phyloP scores from a whole-genome alignment of 2,888 invertebrate species.

The Hyles lineata region DNA sequence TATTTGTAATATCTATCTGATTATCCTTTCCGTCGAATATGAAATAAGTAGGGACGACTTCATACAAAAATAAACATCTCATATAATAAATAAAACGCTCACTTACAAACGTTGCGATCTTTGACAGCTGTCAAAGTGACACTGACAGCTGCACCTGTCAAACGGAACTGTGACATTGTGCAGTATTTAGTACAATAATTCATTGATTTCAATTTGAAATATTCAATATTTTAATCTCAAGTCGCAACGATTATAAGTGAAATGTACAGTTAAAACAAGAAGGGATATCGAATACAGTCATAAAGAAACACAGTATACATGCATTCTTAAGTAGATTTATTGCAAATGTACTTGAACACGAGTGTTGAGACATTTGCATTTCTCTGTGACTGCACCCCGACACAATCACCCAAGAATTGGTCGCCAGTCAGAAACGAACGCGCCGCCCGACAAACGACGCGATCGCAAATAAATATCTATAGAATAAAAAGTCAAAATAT shows the following conservation, averaged over 20 bases:
- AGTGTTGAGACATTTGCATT: neutral
- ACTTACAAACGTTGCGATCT: constrained; percentile 41
- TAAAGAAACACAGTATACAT: neutral
- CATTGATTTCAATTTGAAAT: neutral
- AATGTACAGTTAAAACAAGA: constrained; percentile 34
- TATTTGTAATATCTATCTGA: constrained; percentile 69
- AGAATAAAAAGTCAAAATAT: constrained; percentile 66
- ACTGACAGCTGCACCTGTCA: constrained; percentile 19
- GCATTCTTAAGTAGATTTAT: constrained; percentile 17
- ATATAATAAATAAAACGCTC: constrained; percentile 71
- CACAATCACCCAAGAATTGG: neutral
- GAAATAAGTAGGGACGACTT: constrained; percentile 59
- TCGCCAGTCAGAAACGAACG: neutral
- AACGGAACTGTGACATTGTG: too few relatives aligned
- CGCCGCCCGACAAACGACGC: too few relatives aligned
- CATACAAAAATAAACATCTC: constrained; percentile 81
- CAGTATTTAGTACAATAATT: too few relatives aligned
- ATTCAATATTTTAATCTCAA: neutral
- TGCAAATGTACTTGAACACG: constrained; percentile 16
- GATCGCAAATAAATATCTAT: constrained; percentile 40
- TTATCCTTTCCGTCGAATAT: constrained; percentile 67
- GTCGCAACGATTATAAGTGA: constrained; percentile 22
- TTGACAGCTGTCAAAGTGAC: constrained; percentile 10
- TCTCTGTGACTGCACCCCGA: constrained; percentile 6
- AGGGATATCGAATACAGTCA: constrained; percentile 29